phyloP scores from a whole-genome alignment of 2,888 invertebrate genomes.

The Clostera curtula region DNA sequence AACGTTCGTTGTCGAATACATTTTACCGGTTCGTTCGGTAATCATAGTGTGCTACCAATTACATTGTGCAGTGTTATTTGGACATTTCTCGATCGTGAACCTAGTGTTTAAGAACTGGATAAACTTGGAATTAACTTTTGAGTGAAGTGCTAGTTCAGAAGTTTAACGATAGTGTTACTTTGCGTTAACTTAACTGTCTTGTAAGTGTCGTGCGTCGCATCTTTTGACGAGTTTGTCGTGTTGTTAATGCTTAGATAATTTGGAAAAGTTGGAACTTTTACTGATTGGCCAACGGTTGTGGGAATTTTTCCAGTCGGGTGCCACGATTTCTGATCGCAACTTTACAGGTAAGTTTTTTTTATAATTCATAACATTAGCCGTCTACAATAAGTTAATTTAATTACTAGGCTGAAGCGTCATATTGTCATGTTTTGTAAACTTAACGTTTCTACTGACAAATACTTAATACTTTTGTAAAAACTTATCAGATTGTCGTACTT shows the following conservation, averaged over 20 bases:
- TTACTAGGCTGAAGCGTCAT: no score
- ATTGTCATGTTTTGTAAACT: slow-evolving; percentile 6
- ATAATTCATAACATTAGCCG: slow-evolving; percentile 2
- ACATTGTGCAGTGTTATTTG: slow-evolving; percentile 54
- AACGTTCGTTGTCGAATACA: slow-evolving; percentile 5
- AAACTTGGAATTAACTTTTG: slow-evolving; percentile 28
- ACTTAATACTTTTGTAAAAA: no score
- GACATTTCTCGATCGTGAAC: slow-evolving; percentile 32
- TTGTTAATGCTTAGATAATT: slow-evolving; percentile 27
- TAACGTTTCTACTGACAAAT: no score
- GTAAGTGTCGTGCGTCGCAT: slow-evolving; percentile 34
- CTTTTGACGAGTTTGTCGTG: slow-evolving; percentile 32
- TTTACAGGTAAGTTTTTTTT: slow-evolving; percentile 28
- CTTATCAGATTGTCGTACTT: no score
- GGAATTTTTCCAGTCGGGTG: slow-evolving; percentile 18
- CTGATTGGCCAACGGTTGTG: slow-evolving; percentile 24
- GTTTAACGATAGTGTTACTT: slow-evolving; percentile 31
- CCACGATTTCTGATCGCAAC: slow-evolving; percentile 28
- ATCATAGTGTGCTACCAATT: slow-evolving; percentile 49
- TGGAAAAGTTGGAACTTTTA: slow-evolving; percentile 38
- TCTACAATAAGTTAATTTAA: slow-evolving; percentile 4
- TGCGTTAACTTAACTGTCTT: slow-evolving; percentile 40
- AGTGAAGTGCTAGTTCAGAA: slow-evolving; percentile 53
- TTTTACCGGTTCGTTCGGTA: slow-evolving; percentile 39
- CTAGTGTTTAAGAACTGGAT: slow-evolving; percentile 22